A percentile compares a stretch with the other conserved stretches of the same genome.
Conservation (phyloP, 2,797 vertebrate species). For the Melanotaenia nigrans region DNA sequence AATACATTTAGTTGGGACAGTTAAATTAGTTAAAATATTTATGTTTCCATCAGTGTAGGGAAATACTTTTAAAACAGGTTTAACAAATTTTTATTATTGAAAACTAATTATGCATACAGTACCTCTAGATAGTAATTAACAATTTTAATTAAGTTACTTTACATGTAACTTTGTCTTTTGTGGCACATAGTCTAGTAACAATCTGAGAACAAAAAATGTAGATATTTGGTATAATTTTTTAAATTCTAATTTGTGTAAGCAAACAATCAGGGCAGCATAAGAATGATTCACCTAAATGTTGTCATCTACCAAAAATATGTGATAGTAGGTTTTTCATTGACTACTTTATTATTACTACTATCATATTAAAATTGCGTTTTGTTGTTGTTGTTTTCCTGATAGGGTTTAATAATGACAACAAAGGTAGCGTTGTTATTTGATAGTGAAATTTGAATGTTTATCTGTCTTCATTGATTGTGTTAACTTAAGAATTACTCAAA, state of each 20-base stretch:
- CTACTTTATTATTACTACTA: background rate
- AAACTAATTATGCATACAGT: background rate
- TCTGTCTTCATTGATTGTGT: background rate
- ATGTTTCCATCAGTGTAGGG: background rate
- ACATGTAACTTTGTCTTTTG: background rate
- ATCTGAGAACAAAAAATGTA: background rate
- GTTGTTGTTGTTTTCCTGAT: background rate
- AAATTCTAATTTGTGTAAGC: background rate
- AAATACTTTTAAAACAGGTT: background rate
- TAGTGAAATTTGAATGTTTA: background rate
- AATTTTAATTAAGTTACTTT: slow-evolving; percentile 1
- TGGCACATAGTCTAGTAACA: background rate
- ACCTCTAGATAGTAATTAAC: background rate
- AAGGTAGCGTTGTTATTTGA: background rate
- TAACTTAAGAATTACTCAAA: background rate
- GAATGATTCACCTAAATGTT: background rate
- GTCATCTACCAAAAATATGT: background rate
- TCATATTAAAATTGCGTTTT: background rate
- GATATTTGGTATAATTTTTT: background rate
- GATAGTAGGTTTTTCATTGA: background rate
- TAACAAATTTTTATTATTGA: background rate
- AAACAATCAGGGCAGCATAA: background rate
- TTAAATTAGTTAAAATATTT: background rate
- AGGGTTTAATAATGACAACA: background rate
- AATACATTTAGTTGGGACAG: background rate